Evolutionary conservation across 1,140 invertebrate species (phyloP).

Genomic region (Cyclargus thomasi): DNA sequence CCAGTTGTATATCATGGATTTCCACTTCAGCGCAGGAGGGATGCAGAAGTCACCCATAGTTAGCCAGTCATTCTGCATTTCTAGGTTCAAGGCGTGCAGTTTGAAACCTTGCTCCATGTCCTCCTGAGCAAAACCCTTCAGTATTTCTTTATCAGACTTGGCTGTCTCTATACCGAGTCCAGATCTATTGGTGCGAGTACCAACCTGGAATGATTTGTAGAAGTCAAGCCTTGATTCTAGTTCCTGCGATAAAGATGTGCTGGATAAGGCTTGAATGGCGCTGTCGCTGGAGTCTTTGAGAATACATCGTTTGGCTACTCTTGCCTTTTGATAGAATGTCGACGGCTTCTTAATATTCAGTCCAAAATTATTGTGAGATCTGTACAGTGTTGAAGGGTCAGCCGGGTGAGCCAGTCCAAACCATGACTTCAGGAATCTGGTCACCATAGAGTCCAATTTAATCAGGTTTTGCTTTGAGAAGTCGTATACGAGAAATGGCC

Average conservation of each 20-base stretch:
- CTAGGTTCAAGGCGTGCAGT: constrained; percentile 12
- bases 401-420: neutral
- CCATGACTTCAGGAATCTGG: neutral
- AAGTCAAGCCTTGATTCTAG: constrained; percentile 16
- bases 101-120: neutral
- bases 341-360: constrained; percentile 12
- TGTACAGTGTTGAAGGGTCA: neutral
- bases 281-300: constrained; percentile 5
- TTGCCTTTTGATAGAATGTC: neutral
- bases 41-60: constrained; percentile 7
- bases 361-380: constrained; percentile 9
- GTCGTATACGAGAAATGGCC: neutral
- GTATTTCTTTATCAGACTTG: neutral
- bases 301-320: constrained; percentile 1
- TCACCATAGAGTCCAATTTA: neutral
- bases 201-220: neutral
- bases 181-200: neutral
- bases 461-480: neutral
- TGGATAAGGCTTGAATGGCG: neutral
- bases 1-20: neutral
- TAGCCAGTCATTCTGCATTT: constrained; percentile 16
- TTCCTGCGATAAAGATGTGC: neutral
- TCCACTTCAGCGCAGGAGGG: neutral
- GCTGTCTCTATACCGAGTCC: neutral
- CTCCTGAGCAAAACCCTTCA: neutral